Evolutionary conservation across 2,797 vertebrate genomes (phyloP).

Genomic region (Takifugu ocellatus): DNA sequence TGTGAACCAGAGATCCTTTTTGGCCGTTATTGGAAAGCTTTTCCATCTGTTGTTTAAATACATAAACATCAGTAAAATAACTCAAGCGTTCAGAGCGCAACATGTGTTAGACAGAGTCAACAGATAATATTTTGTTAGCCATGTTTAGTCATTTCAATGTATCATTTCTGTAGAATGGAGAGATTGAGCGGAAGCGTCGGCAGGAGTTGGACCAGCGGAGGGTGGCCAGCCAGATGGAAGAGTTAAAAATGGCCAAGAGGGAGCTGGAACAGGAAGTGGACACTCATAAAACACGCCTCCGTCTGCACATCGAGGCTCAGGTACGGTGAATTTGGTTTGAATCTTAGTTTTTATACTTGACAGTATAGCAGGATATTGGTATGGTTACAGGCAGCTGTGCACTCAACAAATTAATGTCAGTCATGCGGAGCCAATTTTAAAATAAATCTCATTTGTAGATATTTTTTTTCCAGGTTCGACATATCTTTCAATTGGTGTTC

Average conservation of each 20-base stretch:
- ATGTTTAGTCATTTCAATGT: slow-evolving; percentile 9
- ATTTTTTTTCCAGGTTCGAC: no score
- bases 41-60: not conserved
- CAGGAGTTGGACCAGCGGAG: slow-evolving; percentile 80
- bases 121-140: not conserved
- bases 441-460: no score
- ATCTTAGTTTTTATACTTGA: not conserved
- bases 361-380: no score
- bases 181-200: slow-evolving; percentile 77
- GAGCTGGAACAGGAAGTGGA: slow-evolving; percentile 84
- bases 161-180: slow-evolving; percentile 76
- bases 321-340: slow-evolving; percentile 62
- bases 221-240: slow-evolving; percentile 81
- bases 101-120: not conserved
- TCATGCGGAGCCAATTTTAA: no score
- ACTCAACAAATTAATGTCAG: no score
- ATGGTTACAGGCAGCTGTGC: no score
- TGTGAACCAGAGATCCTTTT: no score
- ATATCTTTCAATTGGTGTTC: no score
- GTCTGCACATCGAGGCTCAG: slow-evolving; percentile 87
- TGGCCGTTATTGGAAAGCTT: no score
- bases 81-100: not conserved
- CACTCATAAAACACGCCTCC: slow-evolving; percentile 82
- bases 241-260: slow-evolving; percentile 82
- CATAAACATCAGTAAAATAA: no score